phyloP scores from a whole-genome alignment of 2,113 vertebrate species.

The Apodemus speciosus region DNA sequence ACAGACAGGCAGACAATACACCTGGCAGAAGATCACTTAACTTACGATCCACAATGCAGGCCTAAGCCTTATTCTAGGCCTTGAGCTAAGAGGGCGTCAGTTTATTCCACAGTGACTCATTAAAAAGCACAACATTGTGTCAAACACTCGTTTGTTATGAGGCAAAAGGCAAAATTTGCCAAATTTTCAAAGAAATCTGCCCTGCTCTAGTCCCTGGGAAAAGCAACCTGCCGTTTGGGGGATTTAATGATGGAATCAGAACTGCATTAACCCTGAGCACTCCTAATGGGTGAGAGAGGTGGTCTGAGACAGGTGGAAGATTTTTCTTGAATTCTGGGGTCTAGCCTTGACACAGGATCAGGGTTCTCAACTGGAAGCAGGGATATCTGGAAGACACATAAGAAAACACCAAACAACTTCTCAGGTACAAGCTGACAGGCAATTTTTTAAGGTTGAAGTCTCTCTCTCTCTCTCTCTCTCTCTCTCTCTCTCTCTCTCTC shows the following conservation, averaged over 20 bases:
- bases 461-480: too few species aligned
- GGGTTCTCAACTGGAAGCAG: too few species aligned
- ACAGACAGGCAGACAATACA: background rate
- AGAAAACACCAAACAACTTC: too few species aligned
- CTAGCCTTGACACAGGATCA: too few species aligned
- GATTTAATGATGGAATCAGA: background rate
- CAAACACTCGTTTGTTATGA: background rate
- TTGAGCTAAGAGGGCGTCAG: background rate
- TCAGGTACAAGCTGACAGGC: too few species aligned
- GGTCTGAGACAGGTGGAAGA: background rate
- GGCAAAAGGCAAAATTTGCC: background rate
- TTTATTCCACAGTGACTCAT: background rate
- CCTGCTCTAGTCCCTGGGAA: background rate
- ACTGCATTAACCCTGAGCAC: background rate
- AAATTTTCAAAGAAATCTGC: background rate
- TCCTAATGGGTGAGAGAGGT: rapidly evolving
- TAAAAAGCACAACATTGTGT: conserved; percentile 3
- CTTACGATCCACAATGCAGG: background rate
- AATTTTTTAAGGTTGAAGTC: too few species aligned
- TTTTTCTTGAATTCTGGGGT: background rate
- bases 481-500: too few species aligned
- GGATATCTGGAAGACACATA: too few species aligned
- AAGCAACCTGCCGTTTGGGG: rapidly evolving
- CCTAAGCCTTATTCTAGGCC: too few species aligned
- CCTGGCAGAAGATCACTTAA: background rate